These are phyloP conservation scores for Diacarnus erythraeanus DNA, from an alignment of 37 sponge, comb jelly and placozoan species.

Conservation along the genomic window DNA sequence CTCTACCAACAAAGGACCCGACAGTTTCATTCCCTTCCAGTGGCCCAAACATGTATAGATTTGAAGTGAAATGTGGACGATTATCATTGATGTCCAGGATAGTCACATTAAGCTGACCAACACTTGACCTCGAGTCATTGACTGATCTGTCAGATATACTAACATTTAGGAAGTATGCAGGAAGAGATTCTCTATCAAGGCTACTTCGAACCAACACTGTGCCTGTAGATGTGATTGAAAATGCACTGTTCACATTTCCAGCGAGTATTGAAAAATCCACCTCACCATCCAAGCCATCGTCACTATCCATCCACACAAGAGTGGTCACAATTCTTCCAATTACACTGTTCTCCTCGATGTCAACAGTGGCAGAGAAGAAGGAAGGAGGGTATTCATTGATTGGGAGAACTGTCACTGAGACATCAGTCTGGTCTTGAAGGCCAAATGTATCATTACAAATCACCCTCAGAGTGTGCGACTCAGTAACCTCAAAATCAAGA, in stretches of 20 bases:
- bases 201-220: conserved; percentile 30
- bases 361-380: neutral
- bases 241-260: neutral
- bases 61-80: conserved; percentile 34
- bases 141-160: conserved; percentile 39
- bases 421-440: conserved; percentile 6
- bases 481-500: conserved; percentile 46
- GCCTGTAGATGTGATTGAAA: conserved; percentile 20
- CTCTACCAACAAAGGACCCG: conserved; percentile 24
- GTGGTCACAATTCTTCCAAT: conserved; percentile 9
- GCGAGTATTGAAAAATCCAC: conserved; percentile 31
- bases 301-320: conserved; percentile 39
- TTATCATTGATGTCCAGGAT: conserved; percentile 75
- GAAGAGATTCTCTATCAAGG: conserved; percentile 54
- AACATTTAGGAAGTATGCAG: conserved; percentile 18
- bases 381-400: conserved; percentile 61
- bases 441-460: conserved; percentile 27
- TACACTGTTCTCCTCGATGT: conserved; percentile 19
- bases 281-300: conserved; percentile 65
- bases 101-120: conserved; percentile 19
- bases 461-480: conserved; percentile 18
- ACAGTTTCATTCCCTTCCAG: conserved; percentile 23
- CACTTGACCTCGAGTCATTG: neutral
- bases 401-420: conserved; percentile 34
- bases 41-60: conserved; percentile 20